Evolutionary conservation across 2,113 vertebrate genomes (phyloP).

Genomic region (Nothocercus julius): DNA sequence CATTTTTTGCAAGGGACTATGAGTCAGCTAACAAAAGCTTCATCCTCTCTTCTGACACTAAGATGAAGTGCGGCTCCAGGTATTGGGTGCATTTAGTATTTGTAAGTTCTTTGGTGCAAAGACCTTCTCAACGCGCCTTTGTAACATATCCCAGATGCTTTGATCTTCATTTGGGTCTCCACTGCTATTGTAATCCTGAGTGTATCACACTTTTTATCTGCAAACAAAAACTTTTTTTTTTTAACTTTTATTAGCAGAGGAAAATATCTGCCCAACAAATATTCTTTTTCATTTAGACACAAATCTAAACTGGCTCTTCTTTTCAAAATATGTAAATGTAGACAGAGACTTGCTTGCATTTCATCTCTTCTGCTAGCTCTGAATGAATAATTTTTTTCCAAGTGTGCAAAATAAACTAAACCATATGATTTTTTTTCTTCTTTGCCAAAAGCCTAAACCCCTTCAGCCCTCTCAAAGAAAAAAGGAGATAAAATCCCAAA

Average conservation of each 20-base stretch:
- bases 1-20: not conserved
- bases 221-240: not conserved
- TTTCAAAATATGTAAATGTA: constrained; percentile 24
- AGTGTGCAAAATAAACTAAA: not conserved
- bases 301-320: not conserved
- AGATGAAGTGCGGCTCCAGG: not conserved
- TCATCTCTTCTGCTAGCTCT: constrained; percentile 6
- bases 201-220: not conserved
- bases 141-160: not conserved
- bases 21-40: not conserved
- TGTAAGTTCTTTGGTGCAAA: not conserved
- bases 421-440: not conserved
- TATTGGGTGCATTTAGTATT: not conserved
- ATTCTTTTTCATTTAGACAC: not conserved
- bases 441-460: not conserved
- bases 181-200: not conserved
- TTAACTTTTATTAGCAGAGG: not conserved
- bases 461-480: not conserved
- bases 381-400: not conserved
- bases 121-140: not conserved
- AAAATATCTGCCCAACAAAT: not conserved
- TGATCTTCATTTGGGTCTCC: not conserved
- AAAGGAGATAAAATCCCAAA: not conserved
- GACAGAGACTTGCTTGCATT: not conserved
- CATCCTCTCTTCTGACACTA: not conserved